phyloP scores from a whole-genome alignment of 2,113 vertebrate genomes.

The Peromyscus maniculatus region DNA sequence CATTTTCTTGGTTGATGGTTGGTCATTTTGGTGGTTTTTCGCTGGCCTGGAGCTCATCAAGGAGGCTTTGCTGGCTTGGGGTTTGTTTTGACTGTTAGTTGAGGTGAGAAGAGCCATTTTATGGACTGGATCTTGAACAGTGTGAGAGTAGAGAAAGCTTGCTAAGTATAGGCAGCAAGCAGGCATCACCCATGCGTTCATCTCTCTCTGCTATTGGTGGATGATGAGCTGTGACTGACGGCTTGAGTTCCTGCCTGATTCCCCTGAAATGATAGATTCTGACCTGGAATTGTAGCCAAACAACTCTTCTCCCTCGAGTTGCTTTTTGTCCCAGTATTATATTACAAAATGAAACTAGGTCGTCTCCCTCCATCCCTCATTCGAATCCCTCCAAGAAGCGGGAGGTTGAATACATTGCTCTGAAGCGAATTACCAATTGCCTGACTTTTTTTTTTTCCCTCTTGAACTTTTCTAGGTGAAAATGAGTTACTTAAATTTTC shows the following conservation, averaged over 20 bases:
- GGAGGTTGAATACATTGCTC: background rate
- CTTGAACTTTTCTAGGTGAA: slow-evolving; percentile 90
- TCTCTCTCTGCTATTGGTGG: background rate
- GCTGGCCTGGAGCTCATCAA: background rate
- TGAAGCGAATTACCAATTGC: background rate
- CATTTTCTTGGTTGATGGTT: background rate
- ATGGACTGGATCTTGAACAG: background rate
- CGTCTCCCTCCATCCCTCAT: background rate
- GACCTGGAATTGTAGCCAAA: background rate
- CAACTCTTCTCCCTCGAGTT: background rate
- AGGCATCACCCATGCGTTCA: background rate
- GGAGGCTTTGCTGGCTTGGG: background rate
- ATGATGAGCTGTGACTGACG: background rate
- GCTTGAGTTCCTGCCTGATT: background rate
- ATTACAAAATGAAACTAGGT: background rate
- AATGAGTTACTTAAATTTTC: slow-evolving; percentile 94
- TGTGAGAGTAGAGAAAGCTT: background rate
- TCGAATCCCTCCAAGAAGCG: no score
- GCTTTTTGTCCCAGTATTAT: background rate
- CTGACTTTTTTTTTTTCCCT: background rate
- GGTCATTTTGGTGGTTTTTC: background rate
- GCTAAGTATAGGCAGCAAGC: background rate
- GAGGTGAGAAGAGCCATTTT: background rate
- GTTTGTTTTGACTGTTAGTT: background rate
- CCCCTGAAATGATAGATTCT: background rate